Evolutionary conservation across 23 tunicate species (phyloP).

Genomic region (Diplosoma virens): DNA sequence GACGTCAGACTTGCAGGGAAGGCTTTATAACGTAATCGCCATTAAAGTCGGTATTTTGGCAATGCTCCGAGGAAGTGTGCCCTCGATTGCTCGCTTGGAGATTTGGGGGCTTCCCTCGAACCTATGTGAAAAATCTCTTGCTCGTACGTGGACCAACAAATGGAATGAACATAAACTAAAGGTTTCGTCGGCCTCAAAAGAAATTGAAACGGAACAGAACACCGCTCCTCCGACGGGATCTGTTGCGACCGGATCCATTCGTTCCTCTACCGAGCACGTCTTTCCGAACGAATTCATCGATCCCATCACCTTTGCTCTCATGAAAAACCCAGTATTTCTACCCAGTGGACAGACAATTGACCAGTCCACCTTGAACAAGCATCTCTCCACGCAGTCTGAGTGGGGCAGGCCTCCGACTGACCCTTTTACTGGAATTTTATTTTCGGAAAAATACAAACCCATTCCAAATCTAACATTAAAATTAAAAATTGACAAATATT

Average conservation of each 20-base stretch:
- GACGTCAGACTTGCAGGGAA: slow-evolving; percentile 21
- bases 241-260: not conserved
- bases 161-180: slow-evolving; percentile 22
- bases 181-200: not conserved
- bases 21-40: slow-evolving; percentile 28
- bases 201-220: not conserved
- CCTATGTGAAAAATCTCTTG: slow-evolving; percentile 1
- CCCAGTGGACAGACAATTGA: slow-evolving; percentile 85
- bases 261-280: not conserved
- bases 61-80: slow-evolving; percentile 77
- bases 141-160: not conserved
- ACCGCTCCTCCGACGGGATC: not conserved
- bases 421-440: slow-evolving; percentile 84
- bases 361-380: slow-evolving; percentile 66
- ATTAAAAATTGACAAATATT: slow-evolving; percentile 41
- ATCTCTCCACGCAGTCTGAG: slow-evolving; percentile 53
- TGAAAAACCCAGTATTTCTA: slow-evolving; percentile 62
- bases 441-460: slow-evolving; percentile 55
- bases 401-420: slow-evolving; percentile 64
- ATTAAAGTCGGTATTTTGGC: slow-evolving; percentile 41
- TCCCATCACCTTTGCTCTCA: slow-evolving; percentile 41
- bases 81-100: slow-evolving; percentile 34
- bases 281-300: slow-evolving; percentile 53
- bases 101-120: slow-evolving; percentile 58
- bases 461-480: slow-evolving; percentile 51